A percentile compares a stretch with the other conserved stretches of the same genome.
phyloP scores from a whole-genome alignment of 2,113 vertebrate genomes.

The Pica pica region DNA sequence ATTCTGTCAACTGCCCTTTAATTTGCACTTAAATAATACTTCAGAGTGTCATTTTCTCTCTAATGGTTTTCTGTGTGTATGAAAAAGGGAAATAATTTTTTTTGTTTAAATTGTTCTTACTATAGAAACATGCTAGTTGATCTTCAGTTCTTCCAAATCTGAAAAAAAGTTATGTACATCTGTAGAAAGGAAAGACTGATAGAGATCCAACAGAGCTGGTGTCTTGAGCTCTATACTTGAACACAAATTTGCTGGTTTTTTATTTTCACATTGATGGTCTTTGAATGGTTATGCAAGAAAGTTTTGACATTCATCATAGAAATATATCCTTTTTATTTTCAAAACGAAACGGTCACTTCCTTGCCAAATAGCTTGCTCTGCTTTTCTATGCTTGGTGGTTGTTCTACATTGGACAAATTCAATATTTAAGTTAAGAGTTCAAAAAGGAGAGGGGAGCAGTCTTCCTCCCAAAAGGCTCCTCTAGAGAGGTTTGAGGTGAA shows the following conservation, averaged over 20 bases:
- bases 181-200: not conserved
- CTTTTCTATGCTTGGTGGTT: not conserved
- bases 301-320: not conserved
- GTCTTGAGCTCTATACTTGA: not conserved
- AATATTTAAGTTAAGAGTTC: not conserved
- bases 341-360: not conserved
- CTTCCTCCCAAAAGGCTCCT: not conserved
- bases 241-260: not conserved
- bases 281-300: not conserved
- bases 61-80: not conserved
- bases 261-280: not conserved
- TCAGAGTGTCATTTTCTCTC: constrained; percentile 11
- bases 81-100: not conserved
- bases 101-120: not conserved
- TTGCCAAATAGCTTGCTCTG: not conserved
- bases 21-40: constrained; percentile 47
- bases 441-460: not conserved
- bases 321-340: not conserved
- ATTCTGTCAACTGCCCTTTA: constrained; percentile 29
- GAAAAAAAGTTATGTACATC: not conserved
- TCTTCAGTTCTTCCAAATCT: not conserved
- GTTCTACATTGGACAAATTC: not conserved
- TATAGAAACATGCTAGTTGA: not conserved
- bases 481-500: not conserved
- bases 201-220: not conserved